These are phyloP conservation scores for Saimiri boliviensis DNA, from an alignment of 2,113 vertebrate species.

Conservation along the genomic window DNA sequence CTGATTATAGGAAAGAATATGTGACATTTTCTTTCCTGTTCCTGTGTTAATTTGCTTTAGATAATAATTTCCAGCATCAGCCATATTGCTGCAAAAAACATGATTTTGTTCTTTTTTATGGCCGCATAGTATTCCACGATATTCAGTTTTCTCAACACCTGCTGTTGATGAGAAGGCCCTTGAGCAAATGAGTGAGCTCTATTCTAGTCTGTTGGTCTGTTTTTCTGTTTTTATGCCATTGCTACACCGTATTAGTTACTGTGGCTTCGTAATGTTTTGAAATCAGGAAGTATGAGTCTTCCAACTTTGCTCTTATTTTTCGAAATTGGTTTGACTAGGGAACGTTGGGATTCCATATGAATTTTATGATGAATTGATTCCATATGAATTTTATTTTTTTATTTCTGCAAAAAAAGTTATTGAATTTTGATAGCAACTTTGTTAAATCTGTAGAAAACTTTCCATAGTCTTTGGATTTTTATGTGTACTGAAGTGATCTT, in stretches of 20 bases:
- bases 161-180: neutral
- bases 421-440: neutral
- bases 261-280: neutral
- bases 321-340: neutral
- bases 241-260: neutral
- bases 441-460: neutral
- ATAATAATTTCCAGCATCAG: too few relatives aligned
- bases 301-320: neutral
- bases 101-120: too few relatives aligned
- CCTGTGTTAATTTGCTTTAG: too few relatives aligned
- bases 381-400: too few relatives aligned
- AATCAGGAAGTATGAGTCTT: neutral
- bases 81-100: too few relatives aligned
- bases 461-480: neutral
- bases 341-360: neutral
- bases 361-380: neutral
- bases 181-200: neutral
- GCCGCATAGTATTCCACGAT: too few relatives aligned
- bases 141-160: neutral
- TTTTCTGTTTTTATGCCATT: neutral
- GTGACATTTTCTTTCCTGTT: too few relatives aligned
- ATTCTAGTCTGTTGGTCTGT: neutral
- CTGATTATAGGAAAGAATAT: too few relatives aligned
- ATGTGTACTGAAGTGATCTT: neutral
- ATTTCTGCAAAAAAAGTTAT: neutral